Base-by-base conservation (phyloP, 23 tunicate genomes). In the Aplidium turbinatum region DNA sequence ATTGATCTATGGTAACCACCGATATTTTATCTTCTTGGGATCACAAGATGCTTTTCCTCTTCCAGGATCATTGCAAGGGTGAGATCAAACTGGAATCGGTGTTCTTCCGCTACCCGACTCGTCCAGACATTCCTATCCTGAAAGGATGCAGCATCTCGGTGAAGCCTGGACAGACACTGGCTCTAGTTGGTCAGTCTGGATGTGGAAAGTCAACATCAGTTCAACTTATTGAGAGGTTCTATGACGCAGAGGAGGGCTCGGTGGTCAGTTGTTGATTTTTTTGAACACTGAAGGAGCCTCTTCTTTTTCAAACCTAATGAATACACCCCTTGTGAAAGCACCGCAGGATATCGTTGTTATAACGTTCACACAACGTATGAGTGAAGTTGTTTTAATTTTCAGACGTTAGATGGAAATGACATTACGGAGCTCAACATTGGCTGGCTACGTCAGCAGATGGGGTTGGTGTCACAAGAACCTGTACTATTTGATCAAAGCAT, bases 111-210 rank as follows among this genome's bases (percentile, higher is more conserved):
- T 90, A 90, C 76, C 97, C 97, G 31, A 83, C 97, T 1, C 80
- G 97, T 52, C 85, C 97, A 5, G 89, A 90, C 31, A 32, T 82
- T 2, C 84, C 86, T 1, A 78, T 90, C 21, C 58, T 90, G 51
- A 82, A 64, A 28, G 97, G 85, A 24, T 35, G 63, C 42, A 71
- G 86, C 54, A 35, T 83, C 13, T 35, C 77, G 31, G 87, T 82
- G 35, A 62, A 68, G 32, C 72, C 89, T 0, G 97, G 89, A 22
- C 83, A 83, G 61, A 90, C 97, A 19, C 69, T 90, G 72, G 97
- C 97, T 9, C 81, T 90, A 29, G 97, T 90, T 35, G 97, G 97
- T 33, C 97, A 90, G 55, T 90, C 97, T 33, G 97, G 97, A 21
- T 90, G 97, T 62, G 97, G 97, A 34, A 90, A 90, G 79, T 90